Evolutionary conservation across 2,113 vertebrate genomes (phyloP), one percentile per base, ranked within the genome.

Genomic region (Meriones unguiculatus): DNA sequence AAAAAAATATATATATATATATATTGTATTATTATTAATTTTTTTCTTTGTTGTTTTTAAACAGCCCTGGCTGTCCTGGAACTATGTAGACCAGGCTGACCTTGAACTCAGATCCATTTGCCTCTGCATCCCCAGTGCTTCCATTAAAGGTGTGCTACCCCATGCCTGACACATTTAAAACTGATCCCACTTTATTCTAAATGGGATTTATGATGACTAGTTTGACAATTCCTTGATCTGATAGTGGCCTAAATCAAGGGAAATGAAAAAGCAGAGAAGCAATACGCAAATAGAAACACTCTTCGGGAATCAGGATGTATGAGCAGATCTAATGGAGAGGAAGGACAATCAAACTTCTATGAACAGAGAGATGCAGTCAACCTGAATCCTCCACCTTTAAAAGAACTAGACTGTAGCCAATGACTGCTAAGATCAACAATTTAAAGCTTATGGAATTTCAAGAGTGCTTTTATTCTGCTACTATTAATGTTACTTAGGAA

Each of bases 241-340:
- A n/a, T 41, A 95, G 84, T 94, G 22, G 28, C 28, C 75, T 97
- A 94, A 90, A 50, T 93, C 65, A 78, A 69, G 52, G 69, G 46
- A n/a, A 95, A 90, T 86, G 17, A 46, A 93, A 95, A 92, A 91
- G 46, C 91, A 76, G 87, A 96, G 70, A 96, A 87, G 4, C n/a
- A 94, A 90, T 46, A 93, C 46, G 96, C 90, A 65, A 80, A 76
- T n/a, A 72, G 64, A 91, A 46, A 24, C 96, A 97, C 89, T 89
- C 18, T 64, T 92, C 73, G 96, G 69, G 64, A 91, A 93, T 38
- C 24, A 7, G 38, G 93, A 73, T 76, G 30, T 87, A 9, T 75
- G 89, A 72, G 94, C 89, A 77, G 91, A 94, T 11, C n/a, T 89
- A 94, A 90, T 9, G 28, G 86, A 87, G 9, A 88, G 75, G n/a